Conservation (phyloP, 37 sponge, comb jelly and placozoan genomes). For the Hexactinellida sp. region DNA sequence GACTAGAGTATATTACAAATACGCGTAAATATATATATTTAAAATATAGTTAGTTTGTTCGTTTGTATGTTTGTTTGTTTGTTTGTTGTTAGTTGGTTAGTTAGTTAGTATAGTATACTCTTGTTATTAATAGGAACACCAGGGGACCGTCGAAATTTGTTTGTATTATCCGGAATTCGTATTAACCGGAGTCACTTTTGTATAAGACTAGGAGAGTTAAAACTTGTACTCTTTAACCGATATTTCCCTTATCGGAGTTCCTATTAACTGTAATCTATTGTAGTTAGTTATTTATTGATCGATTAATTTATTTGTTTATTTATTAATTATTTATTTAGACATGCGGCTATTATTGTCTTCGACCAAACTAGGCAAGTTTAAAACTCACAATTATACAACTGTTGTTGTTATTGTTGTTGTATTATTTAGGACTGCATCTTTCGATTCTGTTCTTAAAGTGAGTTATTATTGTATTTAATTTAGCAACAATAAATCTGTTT, state of each 20-base stretch:
- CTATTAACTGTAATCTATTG: too few species aligned
- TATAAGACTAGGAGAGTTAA: too few species aligned
- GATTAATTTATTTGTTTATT: neutral
- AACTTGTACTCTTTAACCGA: too few species aligned
- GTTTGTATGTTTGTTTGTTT: too few species aligned
- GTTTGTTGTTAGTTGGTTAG: neutral
- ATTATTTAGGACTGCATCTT: slow-evolving; percentile 49
- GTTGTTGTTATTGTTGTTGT: neutral
- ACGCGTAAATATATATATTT: slow-evolving; percentile 49
- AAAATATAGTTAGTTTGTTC: neutral
- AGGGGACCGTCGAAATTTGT: too few species aligned
- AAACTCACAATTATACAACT: neutral
- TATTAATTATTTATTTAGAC: slow-evolving; percentile 26
- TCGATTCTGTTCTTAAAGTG: slow-evolving; percentile 72
- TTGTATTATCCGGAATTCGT: too few species aligned
- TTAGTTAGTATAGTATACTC: too few species aligned
- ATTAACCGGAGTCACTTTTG: too few species aligned
- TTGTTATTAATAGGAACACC: too few species aligned
- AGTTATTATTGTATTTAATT: too few species aligned
- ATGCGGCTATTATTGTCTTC: slow-evolving; percentile 87
- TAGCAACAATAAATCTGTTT: neutral
- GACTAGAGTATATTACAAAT: slow-evolving; percentile 92
- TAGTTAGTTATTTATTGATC: too few species aligned
- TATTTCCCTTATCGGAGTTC: too few species aligned
- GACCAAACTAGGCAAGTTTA: slow-evolving; percentile 65